A percentile compares a stretch with the other conserved stretches of the same genome.
Conservation (phyloP, 1,140 invertebrate species). For the Drosophila oshimai region DNA sequence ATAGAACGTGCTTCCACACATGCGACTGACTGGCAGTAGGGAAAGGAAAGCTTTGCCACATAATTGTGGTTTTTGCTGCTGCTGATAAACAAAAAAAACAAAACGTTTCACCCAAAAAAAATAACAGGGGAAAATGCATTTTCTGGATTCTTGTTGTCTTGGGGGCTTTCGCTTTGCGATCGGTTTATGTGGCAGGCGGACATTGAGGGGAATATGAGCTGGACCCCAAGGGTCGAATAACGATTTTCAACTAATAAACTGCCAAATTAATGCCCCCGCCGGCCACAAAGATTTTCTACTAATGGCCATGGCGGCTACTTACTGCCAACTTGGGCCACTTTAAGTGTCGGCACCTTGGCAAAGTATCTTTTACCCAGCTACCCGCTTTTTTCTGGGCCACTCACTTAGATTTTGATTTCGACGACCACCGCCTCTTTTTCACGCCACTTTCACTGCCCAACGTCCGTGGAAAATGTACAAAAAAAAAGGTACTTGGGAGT, state of each 20-base stretch:
- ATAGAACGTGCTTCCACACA: constrained; percentile 52
- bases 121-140: constrained; percentile 42
- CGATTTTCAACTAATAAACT: constrained; percentile 68
- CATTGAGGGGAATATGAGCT: constrained; percentile 48
- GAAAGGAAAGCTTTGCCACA: constrained; percentile 64
- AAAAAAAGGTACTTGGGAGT: background rate
- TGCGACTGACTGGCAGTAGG: constrained; percentile 8
- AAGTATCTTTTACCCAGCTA: constrained; percentile 32
- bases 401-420: constrained; percentile 41
- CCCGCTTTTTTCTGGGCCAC: constrained; percentile 48
- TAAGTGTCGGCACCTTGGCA: constrained; percentile 24
- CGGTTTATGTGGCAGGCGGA: constrained; percentile 46
- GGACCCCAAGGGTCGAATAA: background rate
- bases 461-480: background rate
- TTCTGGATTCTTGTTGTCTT: constrained; percentile 48
- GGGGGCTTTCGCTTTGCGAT: constrained; percentile 50
- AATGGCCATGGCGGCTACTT: constrained; percentile 52
- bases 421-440: constrained; percentile 38
- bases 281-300: constrained; percentile 24
- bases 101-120: constrained; percentile 34
- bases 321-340: constrained; percentile 17
- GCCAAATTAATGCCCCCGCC: constrained; percentile 51
- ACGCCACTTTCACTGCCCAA: constrained; percentile 63
- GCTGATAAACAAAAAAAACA: constrained; percentile 15
- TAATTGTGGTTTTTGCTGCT: constrained; percentile 46